Evolutionary conservation across 2,113 vertebrate genomes (phyloP), one percentile per base, ranked within the genome.

Genomic region (Pogona vitticeps): DNA sequence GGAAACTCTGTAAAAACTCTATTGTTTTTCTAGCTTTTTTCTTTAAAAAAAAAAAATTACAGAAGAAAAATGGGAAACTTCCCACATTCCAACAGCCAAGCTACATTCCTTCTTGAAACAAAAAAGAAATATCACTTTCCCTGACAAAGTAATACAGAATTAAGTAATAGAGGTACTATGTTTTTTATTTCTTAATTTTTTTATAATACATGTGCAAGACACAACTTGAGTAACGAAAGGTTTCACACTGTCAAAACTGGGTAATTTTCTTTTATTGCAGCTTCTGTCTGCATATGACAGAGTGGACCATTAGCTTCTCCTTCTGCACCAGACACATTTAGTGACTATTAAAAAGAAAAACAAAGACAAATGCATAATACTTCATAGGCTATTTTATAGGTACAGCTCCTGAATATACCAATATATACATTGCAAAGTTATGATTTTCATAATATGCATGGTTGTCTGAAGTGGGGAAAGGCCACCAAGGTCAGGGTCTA

Each of bases 161-260:
- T 59, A 8, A 52, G 75, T 20, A 28, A 40, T 28, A 56, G 36
- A 59, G 9, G 18, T 0, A 0, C 7, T 9, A 21, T 0, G 7
- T 31, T 6, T 46, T 14, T 72, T 33, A 23, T 1, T 40, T 40
- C 21, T 31, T 56, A 40, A 78, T 21, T 28, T 68, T 17, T 67
- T 81, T 67, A 63, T 81, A 46, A 67, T 67, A 68, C 63, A 42
- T 81, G 33, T 42, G 36, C 31, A 36, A 81, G 26, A 81, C 36
- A 81, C 36, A 38, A 63, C 36, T 42, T 65, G 59, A 65, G 23
- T 12, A 38, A 28, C 26, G 5, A 23, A 63, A 80, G 23, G 23
- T 38, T 23, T 59, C 36, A 42, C 59, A 59, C 78, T 65, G 59
- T 23, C 40, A 33, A 59, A 12, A 65, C 17, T 42, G 23, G 26